These are phyloP conservation scores for Dasyurus viverrinus DNA, from an alignment of 2,113 vertebrate species.

Conservation along the genomic window DNA sequence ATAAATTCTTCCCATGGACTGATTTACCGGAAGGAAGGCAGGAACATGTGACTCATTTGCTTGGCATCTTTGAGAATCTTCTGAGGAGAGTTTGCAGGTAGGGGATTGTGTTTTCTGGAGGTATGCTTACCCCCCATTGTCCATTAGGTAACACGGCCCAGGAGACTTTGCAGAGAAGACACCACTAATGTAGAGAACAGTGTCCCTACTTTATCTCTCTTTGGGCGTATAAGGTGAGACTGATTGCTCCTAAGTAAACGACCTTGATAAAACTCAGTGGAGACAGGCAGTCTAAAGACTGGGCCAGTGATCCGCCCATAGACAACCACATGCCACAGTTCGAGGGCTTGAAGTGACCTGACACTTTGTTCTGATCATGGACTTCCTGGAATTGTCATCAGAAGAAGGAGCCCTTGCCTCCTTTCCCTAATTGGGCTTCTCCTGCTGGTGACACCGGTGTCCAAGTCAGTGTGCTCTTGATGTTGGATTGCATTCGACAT, in stretches of 20 bases:
- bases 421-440: neutral
- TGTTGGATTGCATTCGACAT: neutral
- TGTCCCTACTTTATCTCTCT: constrained; percentile 48
- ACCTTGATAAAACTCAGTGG: neutral
- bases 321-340: constrained; percentile 5
- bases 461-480: neutral
- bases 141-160: neutral
- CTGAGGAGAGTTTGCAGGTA: constrained; percentile 14
- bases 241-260: constrained; percentile 21
- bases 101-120: neutral
- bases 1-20: constrained; percentile 50
- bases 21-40: constrained; percentile 56
- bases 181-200: constrained; percentile 62
- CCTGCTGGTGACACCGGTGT: neutral
- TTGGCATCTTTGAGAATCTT: constrained; percentile 55
- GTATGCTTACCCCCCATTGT: constrained; percentile 1
- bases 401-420: constrained; percentile 31
- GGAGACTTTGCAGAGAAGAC: neutral
- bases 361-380: constrained; percentile 9
- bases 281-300: constrained; percentile 20
- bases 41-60: constrained; percentile 68
- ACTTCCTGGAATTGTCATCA: neutral
- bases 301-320: constrained; percentile 23
- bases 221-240: constrained; percentile 48
- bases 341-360: neutral